Conservation (phyloP, 2,888 invertebrate species). For the Aporophyla lueneburgensis region DNA sequence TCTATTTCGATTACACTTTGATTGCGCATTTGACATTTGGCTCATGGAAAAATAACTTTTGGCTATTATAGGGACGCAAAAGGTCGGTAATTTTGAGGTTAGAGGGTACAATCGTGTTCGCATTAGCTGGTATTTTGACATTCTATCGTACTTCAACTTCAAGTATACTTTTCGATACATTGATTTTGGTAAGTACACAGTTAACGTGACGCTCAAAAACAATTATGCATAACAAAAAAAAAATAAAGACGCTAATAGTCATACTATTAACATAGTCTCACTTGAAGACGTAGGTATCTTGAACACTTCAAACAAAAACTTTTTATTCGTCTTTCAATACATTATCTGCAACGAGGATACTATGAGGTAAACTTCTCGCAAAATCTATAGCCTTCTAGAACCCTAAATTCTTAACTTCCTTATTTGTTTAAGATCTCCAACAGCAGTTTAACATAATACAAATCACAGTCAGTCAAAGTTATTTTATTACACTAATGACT, state of each 20-base stretch:
- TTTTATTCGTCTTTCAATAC: neutral
- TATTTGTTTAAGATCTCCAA: neutral
- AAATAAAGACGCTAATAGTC: neutral
- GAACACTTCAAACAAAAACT: neutral
- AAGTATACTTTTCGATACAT: neutral
- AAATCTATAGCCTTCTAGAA: slow-evolving; percentile 1
- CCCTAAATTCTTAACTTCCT: neutral
- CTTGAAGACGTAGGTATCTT: neutral
- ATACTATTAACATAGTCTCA: neutral
- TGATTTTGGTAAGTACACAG: neutral
- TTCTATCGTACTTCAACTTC: neutral
- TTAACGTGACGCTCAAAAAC: neutral
- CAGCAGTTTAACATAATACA: too few relatives aligned
- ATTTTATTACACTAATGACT: neutral
- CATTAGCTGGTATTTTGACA: neutral
- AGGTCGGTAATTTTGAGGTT: slow-evolving; percentile 9
- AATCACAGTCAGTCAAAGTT: neutral
- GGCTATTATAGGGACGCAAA: neutral
- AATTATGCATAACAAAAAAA: neutral
- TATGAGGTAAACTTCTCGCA: slow-evolving; percentile 14
- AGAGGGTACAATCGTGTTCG: slow-evolving; percentile 15
- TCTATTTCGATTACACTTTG: slow-evolving; percentile 24
- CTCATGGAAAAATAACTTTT: slow-evolving; percentile 11
- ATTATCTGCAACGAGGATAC: too few relatives aligned
- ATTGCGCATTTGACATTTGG: slow-evolving; percentile 37